phyloP scores from a whole-genome alignment of 2,888 invertebrate genomes.

The Osmoderma eremita region DNA sequence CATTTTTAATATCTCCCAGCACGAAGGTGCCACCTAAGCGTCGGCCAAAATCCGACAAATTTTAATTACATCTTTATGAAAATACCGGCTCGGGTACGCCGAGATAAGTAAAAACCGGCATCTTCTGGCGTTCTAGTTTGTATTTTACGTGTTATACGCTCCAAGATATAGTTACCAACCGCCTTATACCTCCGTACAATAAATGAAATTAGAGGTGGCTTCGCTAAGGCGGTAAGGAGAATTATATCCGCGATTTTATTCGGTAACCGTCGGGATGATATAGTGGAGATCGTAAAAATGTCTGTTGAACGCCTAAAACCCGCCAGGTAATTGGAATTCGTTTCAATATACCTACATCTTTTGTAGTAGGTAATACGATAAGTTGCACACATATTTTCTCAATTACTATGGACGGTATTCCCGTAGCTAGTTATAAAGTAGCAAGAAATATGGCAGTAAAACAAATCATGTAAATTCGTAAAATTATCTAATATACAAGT shows the following conservation, averaged over 20 bases:
- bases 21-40: no score
- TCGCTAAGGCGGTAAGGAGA: slow-evolving; percentile 14
- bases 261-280: slow-evolving; percentile 5
- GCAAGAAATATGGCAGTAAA: no score
- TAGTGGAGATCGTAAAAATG: slow-evolving; percentile 29
- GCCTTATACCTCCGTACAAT: slow-evolving; percentile 19
- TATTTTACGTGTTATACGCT: neutral
- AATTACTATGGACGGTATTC: no score
- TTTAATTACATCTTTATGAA: slow-evolving; percentile 20
- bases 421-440: no score
- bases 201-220: slow-evolving; percentile 30
- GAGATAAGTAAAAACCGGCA: slow-evolving; percentile 4
- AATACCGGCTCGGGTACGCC: neutral
- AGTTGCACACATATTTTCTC: no score
- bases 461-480: no score
- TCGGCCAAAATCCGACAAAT: neutral
- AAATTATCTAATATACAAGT: no score
- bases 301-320: slow-evolving; percentile 7
- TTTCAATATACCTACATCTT: no score
- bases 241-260: slow-evolving; percentile 25
- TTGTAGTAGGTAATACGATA: no score
- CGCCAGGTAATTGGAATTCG: no score
- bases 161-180: neutral
- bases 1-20: no score
- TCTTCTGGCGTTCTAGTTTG: neutral